phyloP scores from a whole-genome alignment of 2,888 invertebrate species.

The Brenthis hecate region DNA sequence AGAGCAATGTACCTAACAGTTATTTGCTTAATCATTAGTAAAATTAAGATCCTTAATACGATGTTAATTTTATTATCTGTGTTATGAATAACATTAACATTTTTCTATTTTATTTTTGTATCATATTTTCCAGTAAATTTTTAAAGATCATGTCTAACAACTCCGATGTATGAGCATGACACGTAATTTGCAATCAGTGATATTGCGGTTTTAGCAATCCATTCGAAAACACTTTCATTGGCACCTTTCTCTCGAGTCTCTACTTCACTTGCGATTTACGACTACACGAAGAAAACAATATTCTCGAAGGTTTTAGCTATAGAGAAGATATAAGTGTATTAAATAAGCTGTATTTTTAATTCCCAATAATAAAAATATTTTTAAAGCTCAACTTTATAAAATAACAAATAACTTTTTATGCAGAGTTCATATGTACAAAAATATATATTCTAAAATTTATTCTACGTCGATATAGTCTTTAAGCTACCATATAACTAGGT shows the following conservation, averaged over 20 bases:
- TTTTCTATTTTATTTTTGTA: no score
- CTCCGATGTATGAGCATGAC: neutral
- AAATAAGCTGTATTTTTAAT: no score
- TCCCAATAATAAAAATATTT: no score
- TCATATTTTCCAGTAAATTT: no score
- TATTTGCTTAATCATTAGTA: slow-evolving; percentile 1
- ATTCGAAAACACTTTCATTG: slow-evolving; percentile 47
- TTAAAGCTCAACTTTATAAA: no score
- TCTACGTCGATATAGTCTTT: no score
- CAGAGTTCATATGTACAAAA: no score
- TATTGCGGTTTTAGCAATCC: slow-evolving; percentile 31
- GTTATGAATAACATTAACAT: no score
- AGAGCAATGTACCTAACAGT: neutral
- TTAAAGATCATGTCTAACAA: neutral
- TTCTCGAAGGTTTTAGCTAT: neutral
- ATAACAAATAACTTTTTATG: no score
- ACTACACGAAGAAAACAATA: slow-evolving; percentile 7
- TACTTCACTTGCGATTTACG: slow-evolving; percentile 41
- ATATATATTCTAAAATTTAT: no score
- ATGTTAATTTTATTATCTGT: neutral
- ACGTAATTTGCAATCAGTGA: slow-evolving; percentile 12
- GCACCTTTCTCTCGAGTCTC: slow-evolving; percentile 50
- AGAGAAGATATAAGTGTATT: neutral
- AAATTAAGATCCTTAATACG: neutral
- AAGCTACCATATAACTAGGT: no score